phyloP scores from a whole-genome alignment of 1,140 invertebrate genomes.

The Temnothorax nylanderi region DNA sequence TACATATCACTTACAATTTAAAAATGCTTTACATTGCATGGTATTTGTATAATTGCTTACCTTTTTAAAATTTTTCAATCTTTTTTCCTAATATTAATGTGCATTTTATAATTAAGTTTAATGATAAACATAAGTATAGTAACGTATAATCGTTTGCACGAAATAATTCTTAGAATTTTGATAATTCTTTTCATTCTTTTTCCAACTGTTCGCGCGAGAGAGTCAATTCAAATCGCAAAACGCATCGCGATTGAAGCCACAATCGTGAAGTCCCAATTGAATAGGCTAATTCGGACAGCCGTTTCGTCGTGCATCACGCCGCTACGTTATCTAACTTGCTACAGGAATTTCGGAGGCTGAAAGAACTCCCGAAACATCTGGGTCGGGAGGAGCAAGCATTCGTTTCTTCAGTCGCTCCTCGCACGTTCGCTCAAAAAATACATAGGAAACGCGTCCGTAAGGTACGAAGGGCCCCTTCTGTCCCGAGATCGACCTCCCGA shows the following conservation, averaged over 20 bases:
- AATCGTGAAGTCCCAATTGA: conserved; percentile 3
- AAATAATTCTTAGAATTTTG: background rate
- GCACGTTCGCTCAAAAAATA: conserved; percentile 51
- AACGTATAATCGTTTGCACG: background rate
- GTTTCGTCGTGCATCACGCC: background rate
- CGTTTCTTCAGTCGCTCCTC: conserved; percentile 36
- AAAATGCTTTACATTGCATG: background rate
- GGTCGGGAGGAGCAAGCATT: conserved; percentile 12
- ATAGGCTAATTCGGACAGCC: conserved; percentile 6
- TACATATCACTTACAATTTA: conserved; percentile 23
- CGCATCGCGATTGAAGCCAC: background rate
- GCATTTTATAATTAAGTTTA: background rate
- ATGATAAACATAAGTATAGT: background rate
- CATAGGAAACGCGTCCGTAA: conserved; percentile 26
- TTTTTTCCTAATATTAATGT: background rate
- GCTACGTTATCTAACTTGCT: conserved; percentile 17
- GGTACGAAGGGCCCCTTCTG: conserved; percentile 60
- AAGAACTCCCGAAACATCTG: conserved; percentile 53
- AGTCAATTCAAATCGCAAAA: background rate
- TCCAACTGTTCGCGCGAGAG: background rate
- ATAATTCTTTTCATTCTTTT: background rate
- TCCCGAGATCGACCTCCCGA: conserved; percentile 52
- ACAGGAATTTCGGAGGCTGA: conserved; percentile 26
- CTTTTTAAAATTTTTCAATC: background rate
- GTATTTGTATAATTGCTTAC: background rate